Conservation (phyloP, 2,888 invertebrate genomes). For the Serripes groenlandicus region DNA sequence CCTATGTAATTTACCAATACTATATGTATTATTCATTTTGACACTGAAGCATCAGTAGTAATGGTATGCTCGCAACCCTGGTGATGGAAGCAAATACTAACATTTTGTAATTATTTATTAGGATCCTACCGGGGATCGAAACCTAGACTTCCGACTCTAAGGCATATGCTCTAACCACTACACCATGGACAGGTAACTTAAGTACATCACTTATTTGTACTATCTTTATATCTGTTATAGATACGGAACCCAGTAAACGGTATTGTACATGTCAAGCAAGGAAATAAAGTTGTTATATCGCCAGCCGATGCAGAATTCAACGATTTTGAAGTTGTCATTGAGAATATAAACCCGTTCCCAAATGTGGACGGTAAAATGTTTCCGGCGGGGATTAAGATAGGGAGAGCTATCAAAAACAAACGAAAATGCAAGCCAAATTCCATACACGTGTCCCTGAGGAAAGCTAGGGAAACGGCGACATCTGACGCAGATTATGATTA, state of each 20-base stretch:
- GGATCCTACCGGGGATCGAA: no score
- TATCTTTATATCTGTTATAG: slow-evolving; percentile 9
- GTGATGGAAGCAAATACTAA: no score
- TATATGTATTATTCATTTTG: no score
- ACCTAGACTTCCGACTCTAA: no score
- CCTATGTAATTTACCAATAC: no score
- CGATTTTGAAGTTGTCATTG: slow-evolving; percentile 68
- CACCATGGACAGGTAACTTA: no score
- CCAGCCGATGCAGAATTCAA: slow-evolving; percentile 63
- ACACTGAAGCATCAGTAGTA: no score
- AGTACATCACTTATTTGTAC: no score
- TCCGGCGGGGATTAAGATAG: slow-evolving; percentile 53
- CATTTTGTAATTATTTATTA: no score
- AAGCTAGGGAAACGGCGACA: slow-evolving; percentile 26
- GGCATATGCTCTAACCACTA: no score
- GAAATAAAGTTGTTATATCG: slow-evolving; percentile 57
- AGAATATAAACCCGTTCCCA: slow-evolving; percentile 60
- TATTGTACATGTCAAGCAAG: slow-evolving; percentile 27
- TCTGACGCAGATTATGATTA: slow-evolving; percentile 65
- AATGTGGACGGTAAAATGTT: slow-evolving; percentile 25
- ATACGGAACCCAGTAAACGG: slow-evolving; percentile 58
- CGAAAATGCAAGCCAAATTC: slow-evolving; percentile 60
- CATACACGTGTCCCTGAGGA: slow-evolving; percentile 70
- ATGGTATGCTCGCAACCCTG: no score
- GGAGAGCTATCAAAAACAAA: slow-evolving; percentile 50